These are phyloP conservation scores for Apostichopus japonicus DNA, from an alignment of 35 echinoderm and acorn worm genomes.

Conservation along the genomic window DNA sequence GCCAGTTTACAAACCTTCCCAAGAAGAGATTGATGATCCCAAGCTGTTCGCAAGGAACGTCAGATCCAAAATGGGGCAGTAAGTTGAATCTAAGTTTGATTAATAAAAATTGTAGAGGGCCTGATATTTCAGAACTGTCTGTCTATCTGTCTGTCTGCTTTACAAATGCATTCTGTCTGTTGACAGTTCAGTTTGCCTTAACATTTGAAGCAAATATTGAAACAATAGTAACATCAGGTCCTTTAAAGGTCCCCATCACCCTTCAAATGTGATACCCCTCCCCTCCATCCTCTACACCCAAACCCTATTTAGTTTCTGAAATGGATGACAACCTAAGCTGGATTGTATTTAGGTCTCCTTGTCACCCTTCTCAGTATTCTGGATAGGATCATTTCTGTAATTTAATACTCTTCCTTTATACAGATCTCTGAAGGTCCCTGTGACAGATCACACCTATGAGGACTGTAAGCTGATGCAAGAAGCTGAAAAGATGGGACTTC, in stretches of 20 bases:
- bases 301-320: too few species aligned
- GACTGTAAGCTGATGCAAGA: slow-evolving; percentile 81
- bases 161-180: too few species aligned
- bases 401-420: not conserved
- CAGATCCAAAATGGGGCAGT: slow-evolving; percentile 78
- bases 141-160: too few species aligned
- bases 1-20: slow-evolving; percentile 80
- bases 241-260: too few species aligned
- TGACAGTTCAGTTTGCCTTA: too few species aligned
- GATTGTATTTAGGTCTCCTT: not conserved
- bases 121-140: too few species aligned
- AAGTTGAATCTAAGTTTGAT: slow-evolving; percentile 29
- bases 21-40: slow-evolving; percentile 75
- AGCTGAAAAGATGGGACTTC: slow-evolving; percentile 75
- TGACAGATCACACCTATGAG: slow-evolving; percentile 96
- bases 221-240: too few species aligned
- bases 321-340: too few species aligned
- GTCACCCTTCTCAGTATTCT: not conserved
- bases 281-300: too few species aligned
- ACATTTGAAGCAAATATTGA: too few species aligned
- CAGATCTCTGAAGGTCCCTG: slow-evolving; percentile 76
- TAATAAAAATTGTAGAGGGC: not conserved
- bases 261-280: too few species aligned
- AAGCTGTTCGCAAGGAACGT: slow-evolving; percentile 93
- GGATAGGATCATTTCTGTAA: not conserved